A percentile compares a stretch with the other conserved stretches of the same genome.
These are phyloP conservation scores for Cyaniris semiargus DNA, from an alignment of 2,888 invertebrate genomes.

Conservation along the genomic window DNA sequence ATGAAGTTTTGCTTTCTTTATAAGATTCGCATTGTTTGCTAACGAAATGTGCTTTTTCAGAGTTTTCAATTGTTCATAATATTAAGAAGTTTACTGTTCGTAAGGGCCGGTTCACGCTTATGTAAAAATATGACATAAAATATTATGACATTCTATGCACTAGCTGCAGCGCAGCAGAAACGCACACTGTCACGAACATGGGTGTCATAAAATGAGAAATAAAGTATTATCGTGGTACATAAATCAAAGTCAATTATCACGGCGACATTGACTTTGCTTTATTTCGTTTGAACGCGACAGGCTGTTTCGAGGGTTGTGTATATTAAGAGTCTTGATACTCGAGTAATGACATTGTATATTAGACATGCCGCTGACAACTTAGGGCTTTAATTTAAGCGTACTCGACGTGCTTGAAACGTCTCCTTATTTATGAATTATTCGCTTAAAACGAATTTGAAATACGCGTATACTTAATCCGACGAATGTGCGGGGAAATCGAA, in stretches of 20 bases:
- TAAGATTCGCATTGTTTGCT: neutral
- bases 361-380: slow-evolving; percentile 22
- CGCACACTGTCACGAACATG: slow-evolving; percentile 11
- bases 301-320: slow-evolving; percentile 33
- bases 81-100: neutral
- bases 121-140: neutral
- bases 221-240: neutral
- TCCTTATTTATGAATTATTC: slow-evolving; percentile 16
- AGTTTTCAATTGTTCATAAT: neutral
- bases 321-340: slow-evolving; percentile 21
- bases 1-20: neutral
- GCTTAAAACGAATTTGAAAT: slow-evolving; percentile 4
- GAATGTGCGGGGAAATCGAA: neutral
- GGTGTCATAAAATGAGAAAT: neutral
- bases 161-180: slow-evolving; percentile 13
- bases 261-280: slow-evolving; percentile 32
- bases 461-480: neutral
- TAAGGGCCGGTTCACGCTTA: neutral
- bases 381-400: slow-evolving; percentile 26
- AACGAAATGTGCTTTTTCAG: neutral
- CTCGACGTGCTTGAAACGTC: slow-evolving; percentile 1
- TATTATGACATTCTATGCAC: neutral
- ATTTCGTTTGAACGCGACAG: slow-evolving; percentile 30
- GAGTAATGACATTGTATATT: slow-evolving; percentile 26
- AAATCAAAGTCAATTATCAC: slow-evolving; percentile 33